A percentile compares a stretch with the other conserved stretches of the same genome.
Conservation (phyloP, 1,140 invertebrate genomes). For the Steinernema feltiae region DNA sequence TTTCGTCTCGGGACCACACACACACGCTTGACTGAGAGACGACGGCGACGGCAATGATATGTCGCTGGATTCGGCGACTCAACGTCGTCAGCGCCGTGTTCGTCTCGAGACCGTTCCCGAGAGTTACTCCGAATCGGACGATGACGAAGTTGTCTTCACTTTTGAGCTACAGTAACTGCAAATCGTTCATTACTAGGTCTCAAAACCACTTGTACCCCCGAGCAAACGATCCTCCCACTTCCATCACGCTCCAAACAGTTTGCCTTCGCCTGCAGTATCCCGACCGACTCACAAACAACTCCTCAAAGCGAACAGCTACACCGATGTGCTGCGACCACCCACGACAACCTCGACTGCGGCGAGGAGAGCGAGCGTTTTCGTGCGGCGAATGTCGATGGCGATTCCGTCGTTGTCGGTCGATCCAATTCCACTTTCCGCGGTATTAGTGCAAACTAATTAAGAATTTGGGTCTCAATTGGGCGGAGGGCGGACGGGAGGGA, state of each 20-base stretch:
- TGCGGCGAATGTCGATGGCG: constrained; percentile 47
- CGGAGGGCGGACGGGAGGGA: neutral
- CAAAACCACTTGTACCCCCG: neutral
- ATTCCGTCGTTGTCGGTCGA: constrained; percentile 46
- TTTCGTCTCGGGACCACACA: neutral
- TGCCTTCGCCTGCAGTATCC: neutral
- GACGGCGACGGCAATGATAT: neutral
- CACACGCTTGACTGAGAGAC: neutral
- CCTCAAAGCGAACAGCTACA: constrained; percentile 9
- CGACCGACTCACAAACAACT: neutral
- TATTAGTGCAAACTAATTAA: constrained; percentile 20
- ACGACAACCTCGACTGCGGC: constrained; percentile 22
- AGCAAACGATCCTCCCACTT: neutral
- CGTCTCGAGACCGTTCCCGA: constrained; percentile 22
- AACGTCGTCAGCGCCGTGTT: constrained; percentile 13
- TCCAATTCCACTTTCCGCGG: constrained; percentile 43
- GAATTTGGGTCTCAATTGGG: neutral
- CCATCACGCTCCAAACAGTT: neutral
- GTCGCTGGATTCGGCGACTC: constrained; percentile 12
- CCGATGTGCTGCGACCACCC: neutral
- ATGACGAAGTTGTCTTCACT: neutral
- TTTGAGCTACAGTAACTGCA: neutral
- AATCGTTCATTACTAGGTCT: neutral
- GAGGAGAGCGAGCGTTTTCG: constrained; percentile 42
- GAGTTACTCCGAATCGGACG: constrained; percentile 17